These are phyloP conservation scores for Pygoscelis adeliae DNA, from an alignment of 2,113 vertebrate species.

Conservation along the genomic window DNA sequence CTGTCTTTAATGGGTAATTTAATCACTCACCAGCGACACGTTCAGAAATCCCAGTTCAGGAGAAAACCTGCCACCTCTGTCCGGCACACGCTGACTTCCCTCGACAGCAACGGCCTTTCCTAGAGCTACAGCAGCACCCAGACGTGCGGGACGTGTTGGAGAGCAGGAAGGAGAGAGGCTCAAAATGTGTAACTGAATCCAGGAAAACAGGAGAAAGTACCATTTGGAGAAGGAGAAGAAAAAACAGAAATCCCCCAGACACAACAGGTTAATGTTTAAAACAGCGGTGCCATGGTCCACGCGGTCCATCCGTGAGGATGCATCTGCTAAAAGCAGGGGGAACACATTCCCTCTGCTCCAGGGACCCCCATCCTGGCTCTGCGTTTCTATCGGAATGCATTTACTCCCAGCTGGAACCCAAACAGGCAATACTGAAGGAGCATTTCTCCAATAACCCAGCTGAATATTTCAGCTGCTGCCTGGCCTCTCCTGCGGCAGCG, in stretches of 20 bases:
- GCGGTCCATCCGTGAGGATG: neutral
- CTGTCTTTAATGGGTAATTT: neutral
- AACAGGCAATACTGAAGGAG: neutral
- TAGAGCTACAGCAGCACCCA: neutral
- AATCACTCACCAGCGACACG: neutral
- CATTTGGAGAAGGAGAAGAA: neutral
- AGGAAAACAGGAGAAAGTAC: neutral
- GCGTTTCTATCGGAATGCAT: neutral
- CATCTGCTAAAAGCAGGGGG: neutral
- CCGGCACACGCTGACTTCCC: accelerated
- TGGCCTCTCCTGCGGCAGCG: neutral
- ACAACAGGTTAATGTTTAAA: neutral
- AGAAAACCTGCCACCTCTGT: neutral
- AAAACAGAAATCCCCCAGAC: no score
- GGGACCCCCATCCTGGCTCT: neutral
- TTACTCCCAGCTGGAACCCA: neutral
- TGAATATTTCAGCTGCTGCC: neutral
- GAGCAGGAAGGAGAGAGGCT: neutral
- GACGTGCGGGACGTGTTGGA: accelerated
- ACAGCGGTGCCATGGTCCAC: neutral
- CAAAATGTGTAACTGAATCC: accelerated
- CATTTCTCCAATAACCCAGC: neutral
- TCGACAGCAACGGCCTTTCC: accelerated
- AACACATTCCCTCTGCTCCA: neutral
- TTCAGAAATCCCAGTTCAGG: neutral